Evolutionary conservation across 2,113 vertebrate genomes (phyloP).

Genomic region (Cathartes aura): DNA sequence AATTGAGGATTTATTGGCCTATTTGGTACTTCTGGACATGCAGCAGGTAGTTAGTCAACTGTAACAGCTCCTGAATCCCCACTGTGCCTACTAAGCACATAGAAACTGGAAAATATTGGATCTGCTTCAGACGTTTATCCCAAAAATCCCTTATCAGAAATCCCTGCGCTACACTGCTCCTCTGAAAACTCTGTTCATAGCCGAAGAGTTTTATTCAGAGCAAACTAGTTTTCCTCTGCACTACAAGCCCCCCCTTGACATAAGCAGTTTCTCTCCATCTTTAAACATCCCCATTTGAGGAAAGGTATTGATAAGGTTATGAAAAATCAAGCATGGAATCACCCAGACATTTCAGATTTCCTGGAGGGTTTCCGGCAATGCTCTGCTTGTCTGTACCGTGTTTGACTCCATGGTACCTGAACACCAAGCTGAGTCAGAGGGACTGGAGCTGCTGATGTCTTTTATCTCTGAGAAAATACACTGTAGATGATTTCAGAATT

Average conservation of each 20-base stretch:
- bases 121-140: neutral
- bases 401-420: conserved; percentile 40
- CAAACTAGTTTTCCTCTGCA: neutral
- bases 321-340: conserved; percentile 36
- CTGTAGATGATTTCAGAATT: conserved; percentile 45
- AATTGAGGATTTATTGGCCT: neutral
- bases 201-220: neutral
- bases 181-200: neutral
- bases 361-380: neutral
- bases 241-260: neutral
- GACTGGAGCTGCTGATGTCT: conserved; percentile 13
- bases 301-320: neutral
- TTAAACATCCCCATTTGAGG: neutral
- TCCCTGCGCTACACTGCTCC: neutral
- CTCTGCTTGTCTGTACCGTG: neutral
- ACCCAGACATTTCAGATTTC: conserved; percentile 15
- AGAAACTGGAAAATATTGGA: neutral
- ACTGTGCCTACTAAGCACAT: neutral
- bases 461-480: conserved; percentile 50
- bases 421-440: conserved; percentile 44
- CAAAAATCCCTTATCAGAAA: neutral
- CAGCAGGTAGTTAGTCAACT: neutral
- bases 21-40: neutral
- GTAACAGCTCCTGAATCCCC: neutral
- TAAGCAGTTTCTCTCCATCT: conserved; percentile 9